A percentile compares a stretch with the other conserved stretches of the same genome.
Conservation (phyloP, 2,888 invertebrate species). For the Mimas tiliae region DNA sequence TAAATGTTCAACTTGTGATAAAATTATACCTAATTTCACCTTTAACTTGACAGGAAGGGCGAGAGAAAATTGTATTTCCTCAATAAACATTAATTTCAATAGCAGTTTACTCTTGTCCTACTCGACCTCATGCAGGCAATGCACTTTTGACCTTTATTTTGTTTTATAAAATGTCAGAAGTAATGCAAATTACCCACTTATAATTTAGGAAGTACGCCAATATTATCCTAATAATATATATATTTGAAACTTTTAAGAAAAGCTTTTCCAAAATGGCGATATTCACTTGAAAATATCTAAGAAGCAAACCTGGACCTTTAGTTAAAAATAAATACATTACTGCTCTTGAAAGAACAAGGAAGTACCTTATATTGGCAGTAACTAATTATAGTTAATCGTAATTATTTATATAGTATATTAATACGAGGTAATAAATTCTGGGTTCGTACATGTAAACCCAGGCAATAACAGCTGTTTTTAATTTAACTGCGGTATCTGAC, state of each 20-base stretch:
- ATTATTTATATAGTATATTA: too few species aligned
- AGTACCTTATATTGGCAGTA: background rate
- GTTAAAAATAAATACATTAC: too few species aligned
- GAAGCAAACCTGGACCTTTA: background rate
- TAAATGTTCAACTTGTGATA: background rate
- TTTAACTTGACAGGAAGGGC: conserved; percentile 32
- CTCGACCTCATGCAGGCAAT: conserved; percentile 4
- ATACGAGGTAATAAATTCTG: background rate
- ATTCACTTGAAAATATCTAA: too few species aligned
- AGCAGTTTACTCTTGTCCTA: conserved; percentile 7
- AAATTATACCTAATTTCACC: conserved; percentile 8
- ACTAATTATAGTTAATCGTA: too few species aligned
- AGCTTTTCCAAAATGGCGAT: too few species aligned
- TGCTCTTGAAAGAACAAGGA: too few species aligned
- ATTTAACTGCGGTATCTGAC: background rate
- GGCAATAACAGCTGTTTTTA: too few species aligned
- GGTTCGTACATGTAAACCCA: background rate
- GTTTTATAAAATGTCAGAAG: background rate
- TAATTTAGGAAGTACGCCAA: too few species aligned
- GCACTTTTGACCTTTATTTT: conserved; percentile 11
- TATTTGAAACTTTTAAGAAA: too few species aligned
- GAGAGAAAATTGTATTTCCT: conserved; percentile 34
- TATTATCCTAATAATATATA: too few species aligned
- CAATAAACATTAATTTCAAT: conserved; percentile 16
- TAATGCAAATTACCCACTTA: too few species aligned